These are phyloP conservation scores for Meleagris gallopavo DNA, from an alignment of 2,113 vertebrate species.

Conservation along the genomic window DNA sequence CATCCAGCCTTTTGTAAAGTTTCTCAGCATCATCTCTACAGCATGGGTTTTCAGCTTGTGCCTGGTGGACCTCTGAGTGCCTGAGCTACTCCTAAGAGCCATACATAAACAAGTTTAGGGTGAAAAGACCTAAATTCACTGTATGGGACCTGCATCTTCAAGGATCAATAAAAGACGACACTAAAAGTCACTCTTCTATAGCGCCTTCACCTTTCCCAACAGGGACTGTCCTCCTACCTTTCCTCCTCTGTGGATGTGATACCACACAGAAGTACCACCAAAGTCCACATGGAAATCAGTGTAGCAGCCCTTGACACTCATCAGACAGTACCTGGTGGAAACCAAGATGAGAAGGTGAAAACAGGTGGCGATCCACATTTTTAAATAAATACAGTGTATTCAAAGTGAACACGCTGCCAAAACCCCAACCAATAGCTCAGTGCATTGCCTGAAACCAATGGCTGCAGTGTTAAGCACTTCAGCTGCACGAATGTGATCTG, in stretches of 20 bases:
- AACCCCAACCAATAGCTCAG: background rate
- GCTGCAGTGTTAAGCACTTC: background rate
- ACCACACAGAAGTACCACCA: slow-evolving; percentile 98
- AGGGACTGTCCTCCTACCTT: slow-evolving; percentile 83
- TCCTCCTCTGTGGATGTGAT: slow-evolving; percentile 94
- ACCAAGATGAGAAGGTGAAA: background rate
- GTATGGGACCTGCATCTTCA: background rate
- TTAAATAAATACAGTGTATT: rapidly evolving
- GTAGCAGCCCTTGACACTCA: slow-evolving; percentile 98
- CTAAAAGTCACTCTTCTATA: background rate
- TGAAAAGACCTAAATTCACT: background rate
- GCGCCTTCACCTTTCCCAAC: background rate
- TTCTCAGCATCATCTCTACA: background rate
- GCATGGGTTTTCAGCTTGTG: background rate
- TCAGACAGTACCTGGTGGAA: slow-evolving; percentile 91
- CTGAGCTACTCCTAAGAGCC: background rate
- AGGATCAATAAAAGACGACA: rapidly evolving
- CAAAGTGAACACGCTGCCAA: background rate
- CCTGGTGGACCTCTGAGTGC: background rate
- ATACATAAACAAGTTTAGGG: background rate
- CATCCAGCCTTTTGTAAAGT: background rate
- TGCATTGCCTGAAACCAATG: background rate
- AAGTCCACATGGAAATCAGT: slow-evolving; percentile 99
- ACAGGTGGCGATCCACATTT: rapidly evolving
- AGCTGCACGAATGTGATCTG: background rate